Evolutionary conservation across 2,888 invertebrate genomes (phyloP), one percentile per base, ranked within the genome.

Genomic region (Tinea trinotella): DNA sequence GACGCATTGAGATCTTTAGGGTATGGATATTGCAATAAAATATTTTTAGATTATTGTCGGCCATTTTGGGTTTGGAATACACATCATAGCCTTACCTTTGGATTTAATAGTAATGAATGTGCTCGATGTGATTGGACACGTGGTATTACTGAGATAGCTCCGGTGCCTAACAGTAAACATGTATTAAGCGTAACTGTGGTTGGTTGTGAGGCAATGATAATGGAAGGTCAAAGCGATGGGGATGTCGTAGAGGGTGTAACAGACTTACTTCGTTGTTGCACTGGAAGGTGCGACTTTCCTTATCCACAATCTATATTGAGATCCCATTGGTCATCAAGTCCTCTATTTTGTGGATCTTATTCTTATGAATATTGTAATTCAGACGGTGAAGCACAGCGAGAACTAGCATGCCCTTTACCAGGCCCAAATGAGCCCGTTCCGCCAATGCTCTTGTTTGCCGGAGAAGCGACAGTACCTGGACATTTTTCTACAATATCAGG

Each of bases 401-500:
- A 89, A 1, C 64, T 93, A 53, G 90, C 90, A 0, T 87, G 87
- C 60, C 93, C 93, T 0, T 67, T 93, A 34, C 91, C 90, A 10
- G 86, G 88, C 0, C 88, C 89, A 30, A 88, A 87, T 57, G 78
- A 78, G 35, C 87, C 90, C 0, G 74, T 89, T n/a, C 88, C 90
- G 0, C 93, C 93, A 0, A 88, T 90, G 48, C 72, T 95, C 35
- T 70, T 94, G 49, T 94, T 95, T 66, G 94, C 94, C 12, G 95
- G 95, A 0, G 95, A 95, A 71, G 94, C 94, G 0, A 94, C 94
- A 0, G 90, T 91, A 24, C 88, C 91, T 0, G 90, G 91, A 0
- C 92, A 92, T 58, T 92, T 89, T 62, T 92, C 80, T 2, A 94
- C 94, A 0, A 90, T 93, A 0, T 92, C 93, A 58, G 94, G 93